A percentile compares a stretch with the other conserved stretches of the same genome.
Conservation (phyloP, 2,113 vertebrate species). For the Noturus placidus region DNA sequence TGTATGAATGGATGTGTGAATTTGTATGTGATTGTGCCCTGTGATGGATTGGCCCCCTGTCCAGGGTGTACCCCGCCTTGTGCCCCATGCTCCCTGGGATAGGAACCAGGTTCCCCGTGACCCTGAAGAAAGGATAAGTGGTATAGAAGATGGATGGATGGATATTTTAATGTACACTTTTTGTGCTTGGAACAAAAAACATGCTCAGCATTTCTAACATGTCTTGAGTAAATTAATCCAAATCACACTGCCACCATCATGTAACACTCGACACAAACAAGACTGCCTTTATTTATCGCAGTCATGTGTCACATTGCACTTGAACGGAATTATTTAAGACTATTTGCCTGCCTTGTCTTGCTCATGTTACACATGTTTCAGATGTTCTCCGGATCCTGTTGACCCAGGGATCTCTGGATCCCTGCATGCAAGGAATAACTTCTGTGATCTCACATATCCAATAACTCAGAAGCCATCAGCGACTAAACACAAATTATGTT, state of each 20-base stretch:
- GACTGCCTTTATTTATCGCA: background rate
- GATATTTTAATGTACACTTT: background rate
- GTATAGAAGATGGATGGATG: too few relatives aligned
- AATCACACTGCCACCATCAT: background rate
- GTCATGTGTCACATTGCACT: background rate
- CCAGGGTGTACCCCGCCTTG: too few relatives aligned
- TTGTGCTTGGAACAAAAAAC: background rate
- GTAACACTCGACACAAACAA: constrained; percentile 18
- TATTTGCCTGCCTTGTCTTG: background rate
- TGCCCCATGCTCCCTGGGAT: too few relatives aligned
- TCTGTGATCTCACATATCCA: background rate
- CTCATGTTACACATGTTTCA: constrained; percentile 32
- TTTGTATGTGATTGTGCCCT: too few relatives aligned
- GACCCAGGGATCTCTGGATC: too few relatives aligned
- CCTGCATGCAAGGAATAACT: background rate
- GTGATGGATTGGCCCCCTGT: too few relatives aligned
- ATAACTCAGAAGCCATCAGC: background rate
- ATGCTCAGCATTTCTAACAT: background rate
- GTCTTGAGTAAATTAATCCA: background rate
- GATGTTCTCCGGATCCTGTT: background rate
- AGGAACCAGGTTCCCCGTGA: too few relatives aligned
- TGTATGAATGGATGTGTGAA: too few relatives aligned
- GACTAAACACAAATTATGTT: background rate
- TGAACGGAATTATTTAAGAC: background rate
- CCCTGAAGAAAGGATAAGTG: too few relatives aligned